Evolutionary conservation across 2,113 vertebrate species (phyloP).

Genomic region (Tetrao urogallus): DNA sequence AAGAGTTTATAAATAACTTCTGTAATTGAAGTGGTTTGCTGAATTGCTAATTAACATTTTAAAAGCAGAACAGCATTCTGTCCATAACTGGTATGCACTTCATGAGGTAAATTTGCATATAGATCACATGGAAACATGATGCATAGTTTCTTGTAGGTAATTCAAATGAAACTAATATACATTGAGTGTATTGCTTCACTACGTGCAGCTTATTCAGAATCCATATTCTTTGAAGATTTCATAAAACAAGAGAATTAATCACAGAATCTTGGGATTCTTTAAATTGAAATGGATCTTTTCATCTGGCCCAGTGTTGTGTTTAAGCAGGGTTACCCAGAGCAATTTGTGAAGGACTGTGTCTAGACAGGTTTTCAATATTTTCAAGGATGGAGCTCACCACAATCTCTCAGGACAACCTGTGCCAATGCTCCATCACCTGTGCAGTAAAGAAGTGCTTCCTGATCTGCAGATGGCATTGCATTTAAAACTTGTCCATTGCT

Average conservation of each 20-base stretch:
- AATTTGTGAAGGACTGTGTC: background rate
- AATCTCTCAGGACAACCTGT: background rate
- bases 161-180: constrained; percentile 29
- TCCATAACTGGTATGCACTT: background rate
- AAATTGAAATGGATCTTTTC: background rate
- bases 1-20: constrained; percentile 51
- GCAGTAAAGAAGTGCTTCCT: background rate
- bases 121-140: constrained; percentile 21
- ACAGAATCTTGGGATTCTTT: background rate
- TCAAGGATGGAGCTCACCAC: background rate
- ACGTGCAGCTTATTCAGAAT: background rate
- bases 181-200: background rate
- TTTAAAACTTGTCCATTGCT: background rate
- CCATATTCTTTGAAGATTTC: constrained; percentile 24
- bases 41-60: constrained; percentile 57
- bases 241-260: background rate
- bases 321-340: background rate
- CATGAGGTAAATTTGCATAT: constrained; percentile 32
- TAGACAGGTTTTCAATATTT: background rate
- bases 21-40: constrained; percentile 63
- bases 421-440: background rate
- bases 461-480: accelerated
- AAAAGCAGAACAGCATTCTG: background rate
- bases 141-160: constrained; percentile 53
- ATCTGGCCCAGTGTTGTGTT: background rate